phyloP scores from a whole-genome alignment of 2,888 invertebrate species.

The Tachina grossa region DNA sequence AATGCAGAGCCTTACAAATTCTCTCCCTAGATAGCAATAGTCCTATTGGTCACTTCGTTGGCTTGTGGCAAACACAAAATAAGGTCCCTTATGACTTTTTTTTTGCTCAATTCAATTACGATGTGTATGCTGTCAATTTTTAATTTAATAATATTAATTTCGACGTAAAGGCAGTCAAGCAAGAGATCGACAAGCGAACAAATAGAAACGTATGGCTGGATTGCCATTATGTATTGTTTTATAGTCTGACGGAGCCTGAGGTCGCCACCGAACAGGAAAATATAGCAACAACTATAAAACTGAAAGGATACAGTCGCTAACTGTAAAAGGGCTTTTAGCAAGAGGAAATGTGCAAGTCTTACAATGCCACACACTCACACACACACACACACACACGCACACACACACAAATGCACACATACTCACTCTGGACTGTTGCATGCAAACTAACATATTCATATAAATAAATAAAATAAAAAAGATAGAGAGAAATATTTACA shows the following conservation, averaged over 20 bases:
- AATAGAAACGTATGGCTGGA: conserved; percentile 25
- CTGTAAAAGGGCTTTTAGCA: conserved; percentile 23
- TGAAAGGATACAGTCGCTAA: conserved; percentile 12
- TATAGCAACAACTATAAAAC: conserved; percentile 20
- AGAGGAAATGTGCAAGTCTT: conserved; percentile 20
- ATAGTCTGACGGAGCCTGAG: conserved; percentile 57
- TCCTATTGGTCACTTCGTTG: conserved; percentile 5
- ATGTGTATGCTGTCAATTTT: conserved; percentile 63
- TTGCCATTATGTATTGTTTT: conserved; percentile 61
- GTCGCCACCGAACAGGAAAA: conserved; percentile 28
- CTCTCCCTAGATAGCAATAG: not conserved
- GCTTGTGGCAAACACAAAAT: conserved; percentile 28
- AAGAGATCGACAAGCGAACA: conserved; percentile 45
- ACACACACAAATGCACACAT: no score
- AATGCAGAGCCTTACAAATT: not conserved
- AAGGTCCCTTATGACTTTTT: conserved; percentile 8
- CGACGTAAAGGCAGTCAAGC: conserved; percentile 66
- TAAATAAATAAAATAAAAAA: conserved; percentile 17
- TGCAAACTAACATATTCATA: conserved; percentile 17
- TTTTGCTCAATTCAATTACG: not conserved
- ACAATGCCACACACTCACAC: not conserved
- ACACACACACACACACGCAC: not conserved
- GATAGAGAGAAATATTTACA: conserved; percentile 33
- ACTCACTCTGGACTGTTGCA: not conserved
- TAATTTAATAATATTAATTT: conserved; percentile 72